These are phyloP conservation scores for Cryptocheilus praepositus DNA, from an alignment of 2,888 invertebrate genomes.

Conservation along the genomic window DNA sequence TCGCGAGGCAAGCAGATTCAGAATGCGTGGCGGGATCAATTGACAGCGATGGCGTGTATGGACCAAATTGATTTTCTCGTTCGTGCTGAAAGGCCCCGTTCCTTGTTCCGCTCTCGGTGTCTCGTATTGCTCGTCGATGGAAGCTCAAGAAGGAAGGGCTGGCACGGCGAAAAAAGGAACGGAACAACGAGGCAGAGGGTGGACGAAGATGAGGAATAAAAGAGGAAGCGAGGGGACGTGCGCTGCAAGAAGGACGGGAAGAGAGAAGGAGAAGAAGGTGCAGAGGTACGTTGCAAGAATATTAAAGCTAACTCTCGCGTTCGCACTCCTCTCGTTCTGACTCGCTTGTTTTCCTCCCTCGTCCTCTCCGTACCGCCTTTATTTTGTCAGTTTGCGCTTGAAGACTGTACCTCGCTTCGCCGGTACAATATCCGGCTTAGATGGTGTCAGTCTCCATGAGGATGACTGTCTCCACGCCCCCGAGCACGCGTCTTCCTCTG, in stretches of 20 bases:
- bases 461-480: no score
- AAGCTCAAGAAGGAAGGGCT: constrained; percentile 12
- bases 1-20: neutral
- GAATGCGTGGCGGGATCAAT: constrained; percentile 27
- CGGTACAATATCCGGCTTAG: constrained; percentile 2
- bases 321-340: constrained; percentile 13
- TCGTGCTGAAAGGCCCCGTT: constrained; percentile 8
- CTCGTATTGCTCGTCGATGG: no score
- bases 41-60: constrained; percentile 33
- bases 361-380: constrained; percentile 38
- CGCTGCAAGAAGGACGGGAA: neutral
- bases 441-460: no score
- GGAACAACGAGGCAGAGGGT: neutral
- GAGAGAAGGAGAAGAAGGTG: neutral
- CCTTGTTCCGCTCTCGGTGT: neutral
- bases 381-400: constrained; percentile 46
- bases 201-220: neutral
- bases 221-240: neutral
- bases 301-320: constrained; percentile 24
- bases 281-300: constrained; percentile 26
- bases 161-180: neutral
- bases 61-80: constrained; percentile 41
- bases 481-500: no score
- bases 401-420: constrained; percentile 43
- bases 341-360: constrained; percentile 5